These are phyloP conservation scores for Saxidomus purpurata DNA, from an alignment of 1,140 invertebrate genomes.

Conservation along the genomic window DNA sequence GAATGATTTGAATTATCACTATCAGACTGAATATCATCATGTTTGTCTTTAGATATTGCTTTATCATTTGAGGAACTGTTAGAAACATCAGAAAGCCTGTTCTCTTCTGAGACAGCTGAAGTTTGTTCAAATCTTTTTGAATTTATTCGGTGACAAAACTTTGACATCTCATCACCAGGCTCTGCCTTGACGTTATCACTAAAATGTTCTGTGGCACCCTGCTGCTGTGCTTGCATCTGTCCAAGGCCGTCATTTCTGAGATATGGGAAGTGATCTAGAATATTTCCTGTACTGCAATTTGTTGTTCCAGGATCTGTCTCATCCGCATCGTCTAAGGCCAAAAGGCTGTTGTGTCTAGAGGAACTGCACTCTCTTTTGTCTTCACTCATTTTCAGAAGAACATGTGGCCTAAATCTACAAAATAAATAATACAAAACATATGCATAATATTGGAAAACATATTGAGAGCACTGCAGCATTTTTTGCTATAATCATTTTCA, in stretches of 20 bases:
- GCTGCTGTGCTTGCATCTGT: conserved; percentile 4
- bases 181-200: neutral
- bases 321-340: neutral
- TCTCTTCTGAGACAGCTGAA: no score
- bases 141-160: no score
- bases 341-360: no score
- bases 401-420: neutral
- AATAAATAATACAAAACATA: neutral
- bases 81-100: no score
- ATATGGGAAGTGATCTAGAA: conserved; percentile 15
- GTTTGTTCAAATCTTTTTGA: no score
- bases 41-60: neutral
- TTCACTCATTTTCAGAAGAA: neutral
- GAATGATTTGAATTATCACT: no score
- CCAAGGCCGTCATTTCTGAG: conserved; percentile 11
- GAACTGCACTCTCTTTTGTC: neutral
- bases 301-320: neutral
- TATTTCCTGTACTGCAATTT: neutral
- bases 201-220: neutral
- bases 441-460: no score
- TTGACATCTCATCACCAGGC: neutral
- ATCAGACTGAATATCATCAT: neutral
- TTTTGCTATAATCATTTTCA: no score
- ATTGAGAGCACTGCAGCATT: no score
- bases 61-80: neutral